A percentile compares a stretch with the other conserved stretches of the same genome.
Evolutionary conservation across 2,113 vertebrate genomes (phyloP).

Genomic region (Peromyscus polionotus): DNA sequence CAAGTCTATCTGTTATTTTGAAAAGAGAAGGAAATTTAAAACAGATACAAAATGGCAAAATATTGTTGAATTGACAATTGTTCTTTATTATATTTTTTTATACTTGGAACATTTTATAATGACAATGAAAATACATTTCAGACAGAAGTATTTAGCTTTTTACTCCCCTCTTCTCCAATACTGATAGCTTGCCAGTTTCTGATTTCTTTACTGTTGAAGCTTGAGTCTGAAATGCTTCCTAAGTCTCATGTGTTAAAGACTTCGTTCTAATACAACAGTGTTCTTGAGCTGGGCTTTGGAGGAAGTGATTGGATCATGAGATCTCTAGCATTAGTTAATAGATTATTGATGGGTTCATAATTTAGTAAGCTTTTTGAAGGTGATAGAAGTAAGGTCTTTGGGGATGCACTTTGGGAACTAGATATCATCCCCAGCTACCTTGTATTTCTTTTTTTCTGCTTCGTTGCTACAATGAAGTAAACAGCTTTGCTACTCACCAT

Average conservation of each 20-base stretch:
- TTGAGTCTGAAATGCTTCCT: background rate
- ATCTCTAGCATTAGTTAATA: background rate
- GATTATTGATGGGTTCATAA: background rate
- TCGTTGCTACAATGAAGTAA: background rate
- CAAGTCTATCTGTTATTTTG: slow-evolving; percentile 13
- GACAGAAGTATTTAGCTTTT: background rate
- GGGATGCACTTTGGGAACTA: background rate
- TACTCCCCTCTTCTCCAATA: background rate
- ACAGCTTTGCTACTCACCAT: background rate
- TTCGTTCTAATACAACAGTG: background rate
- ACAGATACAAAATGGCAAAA: background rate
- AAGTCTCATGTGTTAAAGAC: background rate
- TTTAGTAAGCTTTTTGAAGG: background rate
- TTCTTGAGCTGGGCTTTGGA: background rate
- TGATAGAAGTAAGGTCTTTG: too few relatives aligned
- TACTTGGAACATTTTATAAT: background rate
- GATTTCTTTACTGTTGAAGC: background rate
- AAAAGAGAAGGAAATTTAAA: background rate
- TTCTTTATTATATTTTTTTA: slow-evolving; percentile 20
- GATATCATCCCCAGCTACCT: background rate
- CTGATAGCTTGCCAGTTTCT: background rate
- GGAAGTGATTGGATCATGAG: background rate
- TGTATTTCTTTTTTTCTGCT: background rate
- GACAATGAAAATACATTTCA: slow-evolving; percentile 34
- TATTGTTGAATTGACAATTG: background rate